phyloP scores from a whole-genome alignment of 2,113 vertebrate species.

The Oncorhynchus tshawytscha region DNA sequence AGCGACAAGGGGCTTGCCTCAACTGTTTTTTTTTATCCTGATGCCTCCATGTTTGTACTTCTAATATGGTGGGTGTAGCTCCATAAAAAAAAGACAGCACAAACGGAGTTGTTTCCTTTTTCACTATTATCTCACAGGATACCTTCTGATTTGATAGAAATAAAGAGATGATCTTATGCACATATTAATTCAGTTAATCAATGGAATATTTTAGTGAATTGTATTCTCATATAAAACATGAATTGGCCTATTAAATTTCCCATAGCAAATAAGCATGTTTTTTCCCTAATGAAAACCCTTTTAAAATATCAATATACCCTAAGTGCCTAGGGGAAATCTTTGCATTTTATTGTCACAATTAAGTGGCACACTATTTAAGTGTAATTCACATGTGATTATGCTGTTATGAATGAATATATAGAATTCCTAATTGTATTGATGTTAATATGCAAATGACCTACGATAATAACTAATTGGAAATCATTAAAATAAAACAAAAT shows the following conservation, averaged over 20 bases:
- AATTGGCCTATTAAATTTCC: neutral
- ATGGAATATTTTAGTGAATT: neutral
- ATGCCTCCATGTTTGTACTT: constrained; percentile 71
- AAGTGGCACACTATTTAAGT: neutral
- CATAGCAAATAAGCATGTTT: constrained; percentile 8
- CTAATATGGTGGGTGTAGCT: constrained; percentile 76
- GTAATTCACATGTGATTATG: constrained; percentile 12
- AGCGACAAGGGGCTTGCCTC: constrained; percentile 61
- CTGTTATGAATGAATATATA: constrained; percentile 30
- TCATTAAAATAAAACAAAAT: neutral
- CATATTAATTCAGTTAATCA: neutral
- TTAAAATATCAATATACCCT: neutral
- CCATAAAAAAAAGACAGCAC: constrained; percentile 55
- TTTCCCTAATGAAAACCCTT: constrained; percentile 1
- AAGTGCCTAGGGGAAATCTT: constrained; percentile 4
- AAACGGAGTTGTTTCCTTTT: constrained; percentile 55
- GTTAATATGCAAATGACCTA: constrained; percentile 16
- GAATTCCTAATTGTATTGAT: constrained; percentile 7
- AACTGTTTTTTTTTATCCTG: constrained; percentile 53
- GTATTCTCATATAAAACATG: neutral
- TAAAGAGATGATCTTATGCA: neutral
- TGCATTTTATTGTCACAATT: neutral
- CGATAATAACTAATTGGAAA: constrained; percentile 3
- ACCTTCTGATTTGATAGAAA: constrained; percentile 2
- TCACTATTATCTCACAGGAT: constrained; percentile 9